Evolutionary conservation across 2,797 vertebrate species (phyloP), one percentile per base, ranked within the genome.

Genomic region (Anguilla anguilla): DNA sequence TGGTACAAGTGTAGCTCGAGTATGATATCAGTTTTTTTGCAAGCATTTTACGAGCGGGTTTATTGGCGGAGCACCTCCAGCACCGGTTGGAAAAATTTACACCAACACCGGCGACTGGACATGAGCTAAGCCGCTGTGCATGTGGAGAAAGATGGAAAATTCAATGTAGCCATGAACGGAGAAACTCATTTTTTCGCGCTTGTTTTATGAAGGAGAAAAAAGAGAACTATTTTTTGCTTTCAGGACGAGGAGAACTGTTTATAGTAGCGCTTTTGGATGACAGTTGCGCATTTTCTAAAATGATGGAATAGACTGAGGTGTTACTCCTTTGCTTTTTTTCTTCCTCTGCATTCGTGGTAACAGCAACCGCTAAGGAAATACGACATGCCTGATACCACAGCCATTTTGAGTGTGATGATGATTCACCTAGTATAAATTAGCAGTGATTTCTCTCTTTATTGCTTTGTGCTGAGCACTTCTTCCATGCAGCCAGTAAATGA

Each of bases 81-180:
- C 83, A 72, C n/a, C 61, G 22, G 39, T 53, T 89, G 88, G 88
- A 87, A 89, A 89, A 31, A 85, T 49, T 77, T 87, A 17, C 11
- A 46, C 84, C 55, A 85, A 86, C 72, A 31, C 39, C 74, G 86
- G 86, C 46, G 57, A 43, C 61, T 69, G 53, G 43, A 85, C 81
- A 82, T 61, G 84, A 72, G 49, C 74, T 85, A 46, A 87, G 31
- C 79, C n/a, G 86, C 87, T 49, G 31, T 88, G 87, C 85, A 88
- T 90, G 53, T 77, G 43, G 25, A 53, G 64, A 72, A 17, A 51
- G 35, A 85, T 85, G 87, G 87, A 77, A 85, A 85, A 85, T 81
- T 25, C 53, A 86, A 39, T 85, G 69, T 49, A 82, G 39, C 84
- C 35, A 39, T 49, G 64, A 46, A 39, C 86, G 86, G 59, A 88